Evolutionary conservation across 2,888 invertebrate genomes (phyloP).

Genomic region (Amblyteles armatorius): DNA sequence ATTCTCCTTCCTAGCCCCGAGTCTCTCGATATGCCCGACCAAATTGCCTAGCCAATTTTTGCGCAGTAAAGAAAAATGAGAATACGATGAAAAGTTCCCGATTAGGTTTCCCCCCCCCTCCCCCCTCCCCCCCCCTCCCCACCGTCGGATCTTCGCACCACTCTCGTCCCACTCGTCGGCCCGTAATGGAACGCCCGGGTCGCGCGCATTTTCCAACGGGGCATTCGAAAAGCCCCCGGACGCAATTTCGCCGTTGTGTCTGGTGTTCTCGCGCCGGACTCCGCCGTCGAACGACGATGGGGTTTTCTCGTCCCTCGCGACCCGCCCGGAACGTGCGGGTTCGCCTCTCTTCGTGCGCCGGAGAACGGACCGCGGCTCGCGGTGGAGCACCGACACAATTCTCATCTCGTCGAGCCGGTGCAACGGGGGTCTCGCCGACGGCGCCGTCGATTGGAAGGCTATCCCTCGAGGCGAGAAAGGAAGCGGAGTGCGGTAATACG

Average conservation of each 20-base stretch:
- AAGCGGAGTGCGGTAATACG: not conserved
- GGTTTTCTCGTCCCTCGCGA: conserved; percentile 41
- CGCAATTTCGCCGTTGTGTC: conserved; percentile 48
- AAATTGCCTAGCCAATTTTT: not conserved
- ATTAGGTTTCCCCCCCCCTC: conserved; percentile 18
- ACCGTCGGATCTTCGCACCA: not conserved
- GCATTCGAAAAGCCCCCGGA: conserved; percentile 36
- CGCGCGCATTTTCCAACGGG: conserved; percentile 30
- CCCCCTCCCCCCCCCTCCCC: not conserved
- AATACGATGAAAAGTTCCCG: conserved; percentile 27
- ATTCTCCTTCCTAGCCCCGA: not conserved
- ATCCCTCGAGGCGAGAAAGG: conserved; percentile 14
- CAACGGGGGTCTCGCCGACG: not conserved
- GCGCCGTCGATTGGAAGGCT: conserved; percentile 44
- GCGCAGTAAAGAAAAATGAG: not conserved
- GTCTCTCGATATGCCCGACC: not conserved
- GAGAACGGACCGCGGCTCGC: not conserved
- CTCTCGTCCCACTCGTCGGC: not conserved
- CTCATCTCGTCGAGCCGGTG: conserved; percentile 48
- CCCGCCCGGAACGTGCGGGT: conserved; percentile 11
- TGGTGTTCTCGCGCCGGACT: conserved; percentile 3
- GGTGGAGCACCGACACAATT: conserved; percentile 40
- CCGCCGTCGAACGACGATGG: conserved; percentile 5
- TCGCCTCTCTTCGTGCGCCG: not conserved
- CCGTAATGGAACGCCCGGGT: not conserved